These are phyloP conservation scores for Chelonus formosanus DNA, from an alignment of 2,888 invertebrate genomes.

Conservation along the genomic window DNA sequence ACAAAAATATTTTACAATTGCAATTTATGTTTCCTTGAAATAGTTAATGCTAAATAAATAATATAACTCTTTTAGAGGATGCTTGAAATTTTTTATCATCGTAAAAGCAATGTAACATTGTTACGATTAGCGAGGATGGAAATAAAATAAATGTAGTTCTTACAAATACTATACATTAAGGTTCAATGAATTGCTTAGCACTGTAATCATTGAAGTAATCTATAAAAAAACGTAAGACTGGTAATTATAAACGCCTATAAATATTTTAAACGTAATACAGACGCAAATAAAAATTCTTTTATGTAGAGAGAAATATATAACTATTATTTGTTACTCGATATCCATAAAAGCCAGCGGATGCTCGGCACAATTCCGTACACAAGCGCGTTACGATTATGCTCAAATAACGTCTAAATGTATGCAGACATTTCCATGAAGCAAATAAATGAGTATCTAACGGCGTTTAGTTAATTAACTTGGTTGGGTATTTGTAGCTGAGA, in stretches of 20 bases:
- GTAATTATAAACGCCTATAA: neutral
- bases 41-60: no score
- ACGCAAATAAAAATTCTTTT: constrained; percentile 8
- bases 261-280: neutral
- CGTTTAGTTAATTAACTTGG: constrained; percentile 23
- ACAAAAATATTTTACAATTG: no score
- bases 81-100: no score
- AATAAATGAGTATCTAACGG: constrained; percentile 28
- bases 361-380: constrained; percentile 21
- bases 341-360: constrained; percentile 26
- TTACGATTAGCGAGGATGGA: no score
- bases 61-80: no score
- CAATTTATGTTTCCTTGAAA: no score
- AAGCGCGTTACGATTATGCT: constrained; percentile 22
- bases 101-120: no score
- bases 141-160: no score
- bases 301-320: neutral
- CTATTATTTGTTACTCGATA: constrained; percentile 28
- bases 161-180: no score
- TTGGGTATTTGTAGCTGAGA: constrained; percentile 6
- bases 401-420: constrained; percentile 19
- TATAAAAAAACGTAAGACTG: no score
- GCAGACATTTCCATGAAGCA: constrained; percentile 19
- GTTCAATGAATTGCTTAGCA: no score
- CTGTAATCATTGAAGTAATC: no score